A percentile compares a stretch with the other conserved stretches of the same genome.
phyloP scores from a whole-genome alignment of 2,888 invertebrate species.

The Linyphia triangularis region DNA sequence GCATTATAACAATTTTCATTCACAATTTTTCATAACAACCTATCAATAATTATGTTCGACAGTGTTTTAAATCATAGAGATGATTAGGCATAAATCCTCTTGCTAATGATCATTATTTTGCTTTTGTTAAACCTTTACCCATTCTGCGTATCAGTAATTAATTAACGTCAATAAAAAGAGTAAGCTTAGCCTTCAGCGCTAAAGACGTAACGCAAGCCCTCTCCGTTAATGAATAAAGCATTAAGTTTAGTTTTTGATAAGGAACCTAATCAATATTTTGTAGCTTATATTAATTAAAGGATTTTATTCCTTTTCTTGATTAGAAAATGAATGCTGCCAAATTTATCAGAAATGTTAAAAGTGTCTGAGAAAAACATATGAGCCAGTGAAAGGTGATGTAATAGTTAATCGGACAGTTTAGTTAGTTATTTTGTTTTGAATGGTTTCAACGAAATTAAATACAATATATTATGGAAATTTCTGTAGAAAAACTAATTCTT shows the following conservation, averaged over 20 bases:
- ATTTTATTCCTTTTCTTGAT: constrained; percentile 5
- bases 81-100: constrained; percentile 5
- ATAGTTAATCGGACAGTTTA: background rate
- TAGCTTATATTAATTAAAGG: constrained; percentile 35
- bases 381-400: background rate
- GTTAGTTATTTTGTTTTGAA: no score
- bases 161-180: constrained; percentile 12
- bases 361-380: background rate
- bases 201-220: background rate
- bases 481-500: no score
- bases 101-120: background rate
- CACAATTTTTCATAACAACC: background rate
- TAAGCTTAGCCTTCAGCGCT: constrained; percentile 2
- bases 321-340: background rate
- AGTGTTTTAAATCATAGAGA: constrained; percentile 16
- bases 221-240: background rate
- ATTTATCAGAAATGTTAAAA: background rate
- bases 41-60: constrained; percentile 20
- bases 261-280: constrained; percentile 18
- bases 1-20: no score
- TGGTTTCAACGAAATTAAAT: no score
- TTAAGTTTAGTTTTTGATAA: constrained; percentile 33
- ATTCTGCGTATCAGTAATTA: constrained; percentile 21
- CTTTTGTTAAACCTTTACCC: background rate
- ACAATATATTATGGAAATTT: no score